These are phyloP conservation scores for Pedicia rivosa DNA, from an alignment of 2,888 invertebrate genomes.

Conservation along the genomic window DNA sequence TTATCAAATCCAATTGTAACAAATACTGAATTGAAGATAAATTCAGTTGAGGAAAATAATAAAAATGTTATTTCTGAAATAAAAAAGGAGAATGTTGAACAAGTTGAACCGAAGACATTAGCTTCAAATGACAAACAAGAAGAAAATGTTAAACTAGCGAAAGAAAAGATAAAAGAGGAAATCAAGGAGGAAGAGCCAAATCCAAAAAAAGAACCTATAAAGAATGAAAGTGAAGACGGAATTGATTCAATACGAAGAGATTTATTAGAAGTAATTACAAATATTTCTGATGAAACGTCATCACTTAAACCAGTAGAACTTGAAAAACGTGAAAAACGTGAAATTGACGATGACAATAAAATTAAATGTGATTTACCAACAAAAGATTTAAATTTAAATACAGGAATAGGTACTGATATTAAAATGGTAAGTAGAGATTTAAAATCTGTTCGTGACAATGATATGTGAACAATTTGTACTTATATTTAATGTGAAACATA, in stretches of 20 bases:
- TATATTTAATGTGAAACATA: no score
- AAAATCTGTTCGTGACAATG: conserved; percentile 20
- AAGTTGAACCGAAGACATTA: no score
- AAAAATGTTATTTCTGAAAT: not conserved
- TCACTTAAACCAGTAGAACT: conserved; percentile 1
- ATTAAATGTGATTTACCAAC: conserved; percentile 12
- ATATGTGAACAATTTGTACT: no score
- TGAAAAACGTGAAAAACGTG: conserved; percentile 11
- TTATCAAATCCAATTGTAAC: conserved; percentile 10
- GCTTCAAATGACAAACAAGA: not conserved
- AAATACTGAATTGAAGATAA: not conserved
- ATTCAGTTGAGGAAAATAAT: not conserved
- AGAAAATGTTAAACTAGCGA: not conserved
- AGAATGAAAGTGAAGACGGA: conserved; percentile 15
- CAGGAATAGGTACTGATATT: conserved; percentile 15
- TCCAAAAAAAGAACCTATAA: conserved; percentile 4
- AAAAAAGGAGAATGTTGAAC: no score
- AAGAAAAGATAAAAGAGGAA: not conserved
- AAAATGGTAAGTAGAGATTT: conserved; percentile 24
- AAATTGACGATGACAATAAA: conserved; percentile 14
- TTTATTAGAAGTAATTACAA: conserved; percentile 18
- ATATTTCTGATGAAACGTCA: conserved; percentile 7
- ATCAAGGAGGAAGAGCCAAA: not conserved
- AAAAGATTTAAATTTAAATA: conserved; percentile 7
- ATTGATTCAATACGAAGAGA: conserved; percentile 24